Conservation (phyloP, 2,888 invertebrate genomes). For the Baronia brevicornis region DNA sequence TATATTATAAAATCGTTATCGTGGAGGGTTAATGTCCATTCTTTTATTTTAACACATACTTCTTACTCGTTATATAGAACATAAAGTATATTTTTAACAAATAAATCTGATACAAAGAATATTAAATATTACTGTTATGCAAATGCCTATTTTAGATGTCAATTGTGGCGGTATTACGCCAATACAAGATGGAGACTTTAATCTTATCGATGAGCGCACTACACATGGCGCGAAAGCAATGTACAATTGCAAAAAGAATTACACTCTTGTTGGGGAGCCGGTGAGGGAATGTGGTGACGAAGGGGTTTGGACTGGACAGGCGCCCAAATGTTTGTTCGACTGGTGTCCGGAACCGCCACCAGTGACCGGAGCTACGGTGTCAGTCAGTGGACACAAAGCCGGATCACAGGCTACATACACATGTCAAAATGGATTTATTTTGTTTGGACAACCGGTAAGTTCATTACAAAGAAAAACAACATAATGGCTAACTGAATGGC, state of each 20-base stretch:
- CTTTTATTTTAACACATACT: no score
- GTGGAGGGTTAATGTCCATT: no score
- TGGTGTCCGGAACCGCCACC: conserved; percentile 91
- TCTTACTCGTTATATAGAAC: no score
- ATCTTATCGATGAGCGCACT: conserved; percentile 80
- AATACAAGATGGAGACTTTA: conserved; percentile 83
- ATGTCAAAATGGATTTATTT: conserved; percentile 88
- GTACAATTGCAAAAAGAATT: conserved; percentile 89
- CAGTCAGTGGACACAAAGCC: conserved; percentile 82
- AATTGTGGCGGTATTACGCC: conserved; percentile 83
- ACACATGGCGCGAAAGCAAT: conserved; percentile 85
- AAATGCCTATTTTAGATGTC: conserved; percentile 76
- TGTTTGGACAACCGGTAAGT: conserved; percentile 86
- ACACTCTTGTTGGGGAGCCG: conserved; percentile 85
- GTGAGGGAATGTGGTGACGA: conserved; percentile 83
- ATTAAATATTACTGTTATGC: neutral
- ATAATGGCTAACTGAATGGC: no score
- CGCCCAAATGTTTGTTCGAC: conserved; percentile 88
- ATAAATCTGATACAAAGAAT: no score
- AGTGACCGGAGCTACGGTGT: conserved; percentile 84
- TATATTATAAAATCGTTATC: no score
- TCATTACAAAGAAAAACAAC: neutral
- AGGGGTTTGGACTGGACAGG: conserved; percentile 85
- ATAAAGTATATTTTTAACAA: no score
- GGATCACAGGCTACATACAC: conserved; percentile 87